A percentile compares a stretch with the other conserved stretches of the same genome.
These are phyloP conservation scores for Bombus difficillimus DNA, from an alignment of 1,140 invertebrate species.

Conservation along the genomic window DNA sequence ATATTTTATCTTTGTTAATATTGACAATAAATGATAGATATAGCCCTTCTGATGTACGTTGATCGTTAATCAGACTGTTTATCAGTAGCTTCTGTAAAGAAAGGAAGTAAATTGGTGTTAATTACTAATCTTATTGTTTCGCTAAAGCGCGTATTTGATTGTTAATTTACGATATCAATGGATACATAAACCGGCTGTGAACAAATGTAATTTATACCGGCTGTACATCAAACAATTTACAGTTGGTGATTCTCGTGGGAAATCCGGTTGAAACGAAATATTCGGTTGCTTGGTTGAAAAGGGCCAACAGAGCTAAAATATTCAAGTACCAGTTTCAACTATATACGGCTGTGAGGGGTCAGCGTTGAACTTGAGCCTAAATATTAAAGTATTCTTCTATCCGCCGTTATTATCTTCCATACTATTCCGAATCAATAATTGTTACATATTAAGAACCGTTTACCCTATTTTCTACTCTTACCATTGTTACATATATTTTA, in stretches of 20 bases:
- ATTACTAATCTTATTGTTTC: constrained; percentile 3
- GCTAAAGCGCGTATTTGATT: not conserved
- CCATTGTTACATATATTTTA: not conserved
- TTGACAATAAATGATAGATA: not conserved
- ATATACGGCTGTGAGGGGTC: constrained; percentile 20
- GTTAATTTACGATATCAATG: not conserved
- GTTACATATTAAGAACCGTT: not conserved
- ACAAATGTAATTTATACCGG: constrained; percentile 10
- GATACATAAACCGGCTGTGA: constrained; percentile 19
- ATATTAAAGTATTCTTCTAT: constrained; percentile 21
- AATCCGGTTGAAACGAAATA: constrained; percentile 35
- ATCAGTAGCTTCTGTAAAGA: not conserved
- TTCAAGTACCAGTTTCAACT: constrained; percentile 16
- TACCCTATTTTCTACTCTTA: not conserved
- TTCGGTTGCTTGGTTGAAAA: constrained; percentile 12
- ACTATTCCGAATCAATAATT: not conserved
- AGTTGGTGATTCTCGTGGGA: constrained; percentile 44
- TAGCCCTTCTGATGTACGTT: not conserved
- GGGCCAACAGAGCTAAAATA: constrained; percentile 15
- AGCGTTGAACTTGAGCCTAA: not conserved
- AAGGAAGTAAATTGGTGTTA: not conserved
- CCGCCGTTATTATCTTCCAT: not conserved
- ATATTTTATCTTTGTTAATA: constrained; percentile 37
- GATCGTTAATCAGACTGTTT: not conserved
- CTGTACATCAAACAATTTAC: constrained; percentile 9